Percentiles rank a stretch among this genome's conserved stretches.
Evolutionary conservation across 2,113 vertebrate genomes (phyloP).

Genomic region (human (Homo sapiens)): GRCh38 chr15:99165501-99166000

Average conservation of each 20-base stretch:
- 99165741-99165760: neutral
- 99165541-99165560: neutral
- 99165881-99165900: neutral
- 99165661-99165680: neutral
- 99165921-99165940: neutral
- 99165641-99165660: neutral
- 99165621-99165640: neutral
- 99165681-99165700: neutral
- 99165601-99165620: neutral
- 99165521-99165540: neutral
- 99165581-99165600: neutral
- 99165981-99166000: neutral
- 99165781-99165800: neutral
- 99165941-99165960: neutral
- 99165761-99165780: neutral
- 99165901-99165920: neutral
- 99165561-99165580: neutral
- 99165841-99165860: neutral
- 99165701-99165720: neutral
- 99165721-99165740: neutral
- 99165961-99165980: neutral
- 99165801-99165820: neutral
- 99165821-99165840: neutral
- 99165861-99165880: neutral
- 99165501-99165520: neutral